Evolutionary conservation across 2,888 invertebrate genomes (phyloP).

Genomic region (Diarsia dahlii): DNA sequence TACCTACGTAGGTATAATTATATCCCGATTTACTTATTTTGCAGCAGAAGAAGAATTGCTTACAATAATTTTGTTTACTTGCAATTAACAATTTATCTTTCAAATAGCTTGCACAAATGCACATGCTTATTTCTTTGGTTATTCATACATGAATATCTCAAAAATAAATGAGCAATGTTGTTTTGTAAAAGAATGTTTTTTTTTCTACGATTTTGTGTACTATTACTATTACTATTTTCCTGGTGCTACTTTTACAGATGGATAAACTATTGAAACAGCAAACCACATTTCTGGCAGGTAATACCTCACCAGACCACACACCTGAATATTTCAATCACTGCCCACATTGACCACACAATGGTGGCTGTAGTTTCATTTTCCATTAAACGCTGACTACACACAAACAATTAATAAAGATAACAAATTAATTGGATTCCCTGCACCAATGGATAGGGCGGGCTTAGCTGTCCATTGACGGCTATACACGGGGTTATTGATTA

Average conservation of each 20-base stretch:
- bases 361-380: slow-evolving; percentile 1
- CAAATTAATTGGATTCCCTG: slow-evolving; percentile 43
- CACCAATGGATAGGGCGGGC: slow-evolving; percentile 20
- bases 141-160: too few relatives aligned
- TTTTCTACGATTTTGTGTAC: not conserved
- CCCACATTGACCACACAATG: not conserved
- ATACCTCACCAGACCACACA: not conserved
- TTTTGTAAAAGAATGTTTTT: not conserved
- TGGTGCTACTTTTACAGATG: not conserved
- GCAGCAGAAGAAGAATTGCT: not conserved
- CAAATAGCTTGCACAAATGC: not conserved
- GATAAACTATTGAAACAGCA: not conserved
- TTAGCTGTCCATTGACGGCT: slow-evolving; percentile 31
- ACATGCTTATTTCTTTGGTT: not conserved
- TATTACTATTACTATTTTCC: too few relatives aligned
- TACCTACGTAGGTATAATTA: too few relatives aligned
- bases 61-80: not conserved
- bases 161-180: too few relatives aligned
- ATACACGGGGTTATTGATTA: slow-evolving; percentile 36
- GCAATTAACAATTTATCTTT: not conserved
- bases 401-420: slow-evolving; percentile 37
- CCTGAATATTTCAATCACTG: slow-evolving; percentile 7
- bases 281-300: not conserved
- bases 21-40: not conserved
- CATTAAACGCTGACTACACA: slow-evolving; percentile 18